phyloP scores from a whole-genome alignment of 2,113 vertebrate species.

The Mesoclemmys tuberculata region DNA sequence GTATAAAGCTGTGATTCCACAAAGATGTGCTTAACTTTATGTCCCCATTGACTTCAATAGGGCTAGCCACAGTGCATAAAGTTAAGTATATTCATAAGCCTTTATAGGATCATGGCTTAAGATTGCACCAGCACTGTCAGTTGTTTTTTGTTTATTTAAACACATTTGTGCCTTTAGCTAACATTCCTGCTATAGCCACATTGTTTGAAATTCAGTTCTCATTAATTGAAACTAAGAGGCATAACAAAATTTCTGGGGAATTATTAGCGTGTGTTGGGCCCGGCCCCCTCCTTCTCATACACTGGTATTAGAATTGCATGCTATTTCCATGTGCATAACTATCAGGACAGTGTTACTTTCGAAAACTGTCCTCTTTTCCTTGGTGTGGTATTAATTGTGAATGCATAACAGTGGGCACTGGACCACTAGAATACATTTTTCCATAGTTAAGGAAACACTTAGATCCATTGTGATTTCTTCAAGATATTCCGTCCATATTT shows the following conservation, averaged over 20 bases:
- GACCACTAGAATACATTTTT: background rate
- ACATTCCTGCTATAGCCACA: background rate
- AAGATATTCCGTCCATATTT: background rate
- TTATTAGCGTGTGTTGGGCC: background rate
- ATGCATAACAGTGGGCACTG: background rate
- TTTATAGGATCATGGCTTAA: background rate
- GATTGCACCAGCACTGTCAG: background rate
- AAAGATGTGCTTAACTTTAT: background rate
- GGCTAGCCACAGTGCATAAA: background rate
- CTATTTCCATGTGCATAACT: background rate
- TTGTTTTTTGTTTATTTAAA: background rate
- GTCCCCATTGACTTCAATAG: background rate
- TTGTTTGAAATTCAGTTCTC: background rate
- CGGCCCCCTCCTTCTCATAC: background rate
- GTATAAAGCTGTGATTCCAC: background rate
- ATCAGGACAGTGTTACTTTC: background rate
- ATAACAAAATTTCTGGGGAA: background rate
- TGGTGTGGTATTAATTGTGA: background rate
- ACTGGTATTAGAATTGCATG: background rate
- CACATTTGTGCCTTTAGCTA: background rate
- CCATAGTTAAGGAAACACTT: background rate
- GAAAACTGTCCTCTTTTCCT: background rate
- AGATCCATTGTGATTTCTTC: background rate
- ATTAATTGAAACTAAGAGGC: background rate
- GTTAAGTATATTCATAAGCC: background rate